Evolutionary conservation across 2,888 invertebrate species (phyloP).

Genomic region (Synanthedon formicaeformis): DNA sequence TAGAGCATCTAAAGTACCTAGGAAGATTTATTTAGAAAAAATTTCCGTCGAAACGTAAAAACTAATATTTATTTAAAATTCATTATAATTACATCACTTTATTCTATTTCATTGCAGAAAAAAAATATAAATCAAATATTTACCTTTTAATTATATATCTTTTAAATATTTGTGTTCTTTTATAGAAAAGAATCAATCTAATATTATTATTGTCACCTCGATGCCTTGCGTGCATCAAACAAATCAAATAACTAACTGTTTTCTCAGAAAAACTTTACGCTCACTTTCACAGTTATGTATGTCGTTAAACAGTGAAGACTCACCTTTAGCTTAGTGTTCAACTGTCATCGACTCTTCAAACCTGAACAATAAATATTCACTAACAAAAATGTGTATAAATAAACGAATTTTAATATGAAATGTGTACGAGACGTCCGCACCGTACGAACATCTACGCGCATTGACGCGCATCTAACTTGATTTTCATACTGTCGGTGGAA

Average conservation of each 20-base stretch:
- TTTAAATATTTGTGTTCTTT: not conserved
- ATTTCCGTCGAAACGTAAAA: too few species aligned
- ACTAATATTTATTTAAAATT: too few species aligned
- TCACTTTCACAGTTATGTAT: slow-evolving; percentile 23
- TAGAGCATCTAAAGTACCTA: too few species aligned
- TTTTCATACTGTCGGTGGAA: slow-evolving; percentile 11
- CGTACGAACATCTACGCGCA: slow-evolving; percentile 27
- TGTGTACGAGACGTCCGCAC: slow-evolving; percentile 18
- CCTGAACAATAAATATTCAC: not conserved
- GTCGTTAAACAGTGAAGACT: slow-evolving; percentile 30
- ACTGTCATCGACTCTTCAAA: slow-evolving; percentile 30
- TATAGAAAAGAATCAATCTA: not conserved
- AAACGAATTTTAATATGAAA: not conserved
- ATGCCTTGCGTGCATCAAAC: slow-evolving; percentile 10
- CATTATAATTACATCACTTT: too few species aligned
- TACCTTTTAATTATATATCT: not conserved
- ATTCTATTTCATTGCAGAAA: too few species aligned
- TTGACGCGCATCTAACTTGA: slow-evolving; percentile 31
- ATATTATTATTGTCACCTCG: not conserved
- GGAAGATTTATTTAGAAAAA: too few species aligned
- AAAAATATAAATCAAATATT: too few species aligned
- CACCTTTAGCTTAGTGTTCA: slow-evolving; percentile 26
- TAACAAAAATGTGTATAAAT: not conserved
- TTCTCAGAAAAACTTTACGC: slow-evolving; percentile 16
- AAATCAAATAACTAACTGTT: slow-evolving; percentile 29